Conservation (phyloP, 2,888 invertebrate genomes). For the Thysanoteuthis rhombus region DNA sequence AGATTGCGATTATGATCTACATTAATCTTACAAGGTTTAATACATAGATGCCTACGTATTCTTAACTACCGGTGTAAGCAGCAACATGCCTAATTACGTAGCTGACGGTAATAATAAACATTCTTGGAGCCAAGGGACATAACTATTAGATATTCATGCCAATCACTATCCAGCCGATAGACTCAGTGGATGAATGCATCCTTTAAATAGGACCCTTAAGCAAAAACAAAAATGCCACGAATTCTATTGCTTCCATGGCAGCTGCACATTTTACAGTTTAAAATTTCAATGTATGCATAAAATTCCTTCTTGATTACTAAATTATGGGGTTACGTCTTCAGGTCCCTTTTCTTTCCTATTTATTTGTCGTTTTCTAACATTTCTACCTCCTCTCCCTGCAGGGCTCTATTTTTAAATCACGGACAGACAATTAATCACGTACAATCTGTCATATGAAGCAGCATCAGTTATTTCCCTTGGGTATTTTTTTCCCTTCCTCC, state of each 20-base stretch:
- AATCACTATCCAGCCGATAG: too few relatives aligned
- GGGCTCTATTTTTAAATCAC: not conserved
- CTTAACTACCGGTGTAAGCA: too few relatives aligned
- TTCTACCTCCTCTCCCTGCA: not conserved
- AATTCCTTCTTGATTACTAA: not conserved
- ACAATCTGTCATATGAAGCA: not conserved
- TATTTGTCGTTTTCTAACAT: not conserved
- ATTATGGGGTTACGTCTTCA: not conserved
- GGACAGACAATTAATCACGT: not conserved
- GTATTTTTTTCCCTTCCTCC: not conserved
- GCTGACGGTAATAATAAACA: too few relatives aligned
- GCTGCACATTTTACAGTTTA: not conserved
- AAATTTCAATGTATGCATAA: constrained; percentile 12
- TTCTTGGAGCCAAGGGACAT: too few relatives aligned
- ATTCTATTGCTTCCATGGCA: not conserved
- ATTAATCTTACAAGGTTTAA: too few relatives aligned
- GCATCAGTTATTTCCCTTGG: not conserved
- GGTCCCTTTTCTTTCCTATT: not conserved
- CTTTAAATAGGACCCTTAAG: not conserved
- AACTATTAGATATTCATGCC: too few relatives aligned
- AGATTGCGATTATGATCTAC: too few relatives aligned
- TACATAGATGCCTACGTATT: too few relatives aligned
- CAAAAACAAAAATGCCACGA: not conserved
- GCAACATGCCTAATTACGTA: too few relatives aligned
- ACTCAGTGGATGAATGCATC: not conserved